Base-by-base conservation (phyloP, 2,888 invertebrate species). In the Entomobrya proxima region DNA sequence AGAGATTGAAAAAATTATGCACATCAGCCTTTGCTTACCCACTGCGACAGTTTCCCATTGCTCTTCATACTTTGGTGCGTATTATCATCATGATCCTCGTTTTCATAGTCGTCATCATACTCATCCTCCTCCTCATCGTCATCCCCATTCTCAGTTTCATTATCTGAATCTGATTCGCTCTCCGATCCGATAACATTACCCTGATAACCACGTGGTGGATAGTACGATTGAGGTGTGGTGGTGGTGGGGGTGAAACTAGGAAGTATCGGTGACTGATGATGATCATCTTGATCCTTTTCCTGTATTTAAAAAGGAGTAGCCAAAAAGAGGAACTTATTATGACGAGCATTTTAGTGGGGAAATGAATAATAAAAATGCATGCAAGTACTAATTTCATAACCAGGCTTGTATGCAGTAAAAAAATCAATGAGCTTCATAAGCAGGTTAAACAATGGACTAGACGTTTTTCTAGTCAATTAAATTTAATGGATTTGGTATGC, bases 401-500 rank as follows among this genome's bases (percentile, higher is more conserved):
- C 13, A 44, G 11, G 40, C 40, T 7, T 6, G 6, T 40, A 7
- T 40, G 6, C 44, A 44, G 44, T 44, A 15, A 15, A 7, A 40
- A 7, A 11, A 40, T 11, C 11, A 44, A 44, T 2, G 44, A 44
- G 44, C 44, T 44, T 2, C 2, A 44, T 32, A 55, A 55, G 55
- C 1, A 24, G 35, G 35, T 40, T 37, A 37, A 18, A 15, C n/a
- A 35, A 24, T 18, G 18, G 37, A 27, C 11, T 2, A 55, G 55
- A 64, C 35, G 37, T 67, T 3, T 67, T 40, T 37, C 67, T 40
- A 67, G 67, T 67, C 67, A 67, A 67, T 67, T 67, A 67, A 67
- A 67, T 67, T 67, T 67, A 67, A 67, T 67, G 67, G 67, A 13
- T 67, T 67, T 67, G 24, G 67, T 67, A 67, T 67, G 67, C 67